Conservation (phyloP, 2,888 invertebrate species). For the Drosophila prolongata region DNA sequence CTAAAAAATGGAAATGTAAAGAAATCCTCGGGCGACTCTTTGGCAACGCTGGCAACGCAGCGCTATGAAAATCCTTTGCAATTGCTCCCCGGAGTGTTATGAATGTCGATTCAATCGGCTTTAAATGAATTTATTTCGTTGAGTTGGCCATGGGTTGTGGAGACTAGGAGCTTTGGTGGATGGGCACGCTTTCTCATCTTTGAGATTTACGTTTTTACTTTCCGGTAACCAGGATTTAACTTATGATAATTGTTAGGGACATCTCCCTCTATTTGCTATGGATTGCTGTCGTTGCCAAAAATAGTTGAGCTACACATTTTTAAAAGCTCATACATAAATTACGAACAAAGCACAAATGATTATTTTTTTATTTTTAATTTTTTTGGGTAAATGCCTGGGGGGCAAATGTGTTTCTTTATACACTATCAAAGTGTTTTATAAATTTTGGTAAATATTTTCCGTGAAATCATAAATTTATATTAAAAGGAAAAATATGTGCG, state of each 20-base stretch:
- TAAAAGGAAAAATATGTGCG: too few relatives aligned
- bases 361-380: constrained; percentile 8
- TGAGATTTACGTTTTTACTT: constrained; percentile 12
- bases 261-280: background rate
- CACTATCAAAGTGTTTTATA: background rate
- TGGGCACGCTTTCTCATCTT: constrained; percentile 15
- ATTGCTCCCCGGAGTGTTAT: constrained; percentile 83
- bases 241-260: constrained; percentile 16
- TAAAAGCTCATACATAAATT: constrained; percentile 22
- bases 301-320: constrained; percentile 13
- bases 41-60: constrained; percentile 57
- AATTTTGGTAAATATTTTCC: too few relatives aligned
- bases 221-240: constrained; percentile 26
- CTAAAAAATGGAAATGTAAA: constrained; percentile 74
- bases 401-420: constrained; percentile 5
- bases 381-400: constrained; percentile 14
- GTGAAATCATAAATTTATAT: too few relatives aligned
- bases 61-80: constrained; percentile 80
- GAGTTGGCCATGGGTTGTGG: constrained; percentile 22
- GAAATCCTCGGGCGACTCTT: constrained; percentile 74
- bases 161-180: constrained; percentile 4
- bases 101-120: constrained; percentile 82
- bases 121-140: constrained; percentile 82
- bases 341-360: constrained; percentile 3
- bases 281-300: background rate